Percentiles rank a stretch among this genome's conserved stretches.
Conservation (phyloP, 2,113 vertebrate species). For the Peromyscus polionotus region DNA sequence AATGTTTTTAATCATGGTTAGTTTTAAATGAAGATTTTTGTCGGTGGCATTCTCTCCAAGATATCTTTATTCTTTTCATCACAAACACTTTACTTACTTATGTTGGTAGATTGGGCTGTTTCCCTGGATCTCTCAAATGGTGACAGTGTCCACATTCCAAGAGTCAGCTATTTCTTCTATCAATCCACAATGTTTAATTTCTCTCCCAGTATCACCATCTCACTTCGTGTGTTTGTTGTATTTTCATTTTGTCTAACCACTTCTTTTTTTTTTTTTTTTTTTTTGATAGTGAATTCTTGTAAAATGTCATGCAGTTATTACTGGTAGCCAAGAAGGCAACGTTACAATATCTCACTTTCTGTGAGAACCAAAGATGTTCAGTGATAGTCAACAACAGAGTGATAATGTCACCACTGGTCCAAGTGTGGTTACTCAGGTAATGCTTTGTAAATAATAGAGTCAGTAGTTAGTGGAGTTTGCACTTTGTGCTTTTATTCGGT, state of each 20-base stretch:
- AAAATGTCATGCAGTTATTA: slow-evolving; percentile 19
- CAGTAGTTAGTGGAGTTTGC: not conserved
- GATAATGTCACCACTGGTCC: not conserved
- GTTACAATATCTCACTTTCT: not conserved
- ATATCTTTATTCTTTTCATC: not conserved
- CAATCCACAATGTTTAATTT: not conserved
- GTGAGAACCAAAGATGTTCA: not conserved
- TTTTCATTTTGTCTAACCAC: not conserved
- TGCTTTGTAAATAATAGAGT: not conserved
- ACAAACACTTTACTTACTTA: not conserved
- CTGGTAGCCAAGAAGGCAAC: not conserved
- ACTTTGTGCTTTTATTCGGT: not conserved
- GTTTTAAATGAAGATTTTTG: not conserved
- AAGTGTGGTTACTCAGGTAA: not conserved
- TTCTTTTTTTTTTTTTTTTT: not conserved
- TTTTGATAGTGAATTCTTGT: not conserved
- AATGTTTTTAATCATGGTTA: not conserved
- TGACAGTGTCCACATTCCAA: not conserved
- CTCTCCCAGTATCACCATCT: not conserved
- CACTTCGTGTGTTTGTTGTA: not conserved
- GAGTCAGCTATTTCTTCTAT: not conserved
- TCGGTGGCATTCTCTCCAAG: not conserved
- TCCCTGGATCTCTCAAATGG: not conserved
- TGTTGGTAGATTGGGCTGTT: not conserved
- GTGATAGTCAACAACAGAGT: not conserved